These are phyloP conservation scores for Pterois miles DNA, from an alignment of 2,797 vertebrate genomes.

Conservation along the genomic window DNA sequence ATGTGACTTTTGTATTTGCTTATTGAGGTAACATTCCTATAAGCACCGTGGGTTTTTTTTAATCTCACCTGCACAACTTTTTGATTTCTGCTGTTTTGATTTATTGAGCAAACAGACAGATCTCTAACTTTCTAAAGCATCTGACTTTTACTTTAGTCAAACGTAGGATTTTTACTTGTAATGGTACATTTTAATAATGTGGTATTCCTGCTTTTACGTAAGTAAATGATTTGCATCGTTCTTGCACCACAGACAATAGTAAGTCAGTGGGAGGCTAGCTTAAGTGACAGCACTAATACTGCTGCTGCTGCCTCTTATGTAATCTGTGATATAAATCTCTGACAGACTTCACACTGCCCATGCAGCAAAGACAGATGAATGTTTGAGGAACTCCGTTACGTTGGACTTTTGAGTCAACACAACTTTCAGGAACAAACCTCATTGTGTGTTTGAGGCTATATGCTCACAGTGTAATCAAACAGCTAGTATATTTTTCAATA, in stretches of 20 bases:
- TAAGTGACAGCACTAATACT: neutral
- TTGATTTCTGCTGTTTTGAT: too few relatives aligned
- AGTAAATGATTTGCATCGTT: neutral
- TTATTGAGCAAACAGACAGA: too few relatives aligned
- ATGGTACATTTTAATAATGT: neutral
- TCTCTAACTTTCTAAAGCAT: too few relatives aligned
- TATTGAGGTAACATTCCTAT: too few relatives aligned
- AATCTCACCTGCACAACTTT: too few relatives aligned
- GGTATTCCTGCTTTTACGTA: neutral
- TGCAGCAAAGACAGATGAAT: neutral
- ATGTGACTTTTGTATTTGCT: too few relatives aligned
- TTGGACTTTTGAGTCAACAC: neutral
- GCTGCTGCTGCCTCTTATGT: slow-evolving; percentile 3
- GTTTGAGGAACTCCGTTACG: neutral
- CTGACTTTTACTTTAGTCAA: too few relatives aligned
- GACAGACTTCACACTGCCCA: neutral
- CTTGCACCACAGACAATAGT: neutral
- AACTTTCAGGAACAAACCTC: neutral
- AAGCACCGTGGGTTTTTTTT: too few relatives aligned
- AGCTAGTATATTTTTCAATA: neutral
- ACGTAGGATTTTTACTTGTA: neutral
- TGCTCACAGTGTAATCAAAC: neutral
- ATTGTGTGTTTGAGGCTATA: neutral
- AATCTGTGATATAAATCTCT: slow-evolving; percentile 6
- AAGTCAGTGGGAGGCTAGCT: neutral